Conservation (phyloP, 1,140 invertebrate species). For the Prorops nasuta region DNA sequence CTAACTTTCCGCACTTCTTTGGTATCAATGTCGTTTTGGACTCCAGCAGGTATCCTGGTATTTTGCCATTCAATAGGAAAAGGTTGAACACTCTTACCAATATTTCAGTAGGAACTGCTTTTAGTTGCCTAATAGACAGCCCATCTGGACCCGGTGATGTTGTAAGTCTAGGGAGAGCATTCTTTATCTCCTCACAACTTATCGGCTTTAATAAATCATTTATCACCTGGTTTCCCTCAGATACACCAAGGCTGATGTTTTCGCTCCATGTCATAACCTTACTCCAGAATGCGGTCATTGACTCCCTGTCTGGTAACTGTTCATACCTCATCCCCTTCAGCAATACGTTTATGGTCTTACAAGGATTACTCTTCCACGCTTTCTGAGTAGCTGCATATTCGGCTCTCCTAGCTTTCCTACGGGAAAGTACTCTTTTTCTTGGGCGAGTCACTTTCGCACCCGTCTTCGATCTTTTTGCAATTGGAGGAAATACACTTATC, state of each 20-base stretch:
- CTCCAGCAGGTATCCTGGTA: slow-evolving; percentile 1
- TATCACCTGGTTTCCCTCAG: background rate
- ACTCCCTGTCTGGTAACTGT: background rate
- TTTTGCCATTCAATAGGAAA: background rate
- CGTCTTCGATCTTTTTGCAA: no score
- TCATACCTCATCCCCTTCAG: background rate
- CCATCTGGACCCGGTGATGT: slow-evolving; percentile 19
- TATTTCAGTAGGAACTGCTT: background rate
- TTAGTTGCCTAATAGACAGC: background rate
- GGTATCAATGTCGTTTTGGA: slow-evolving; percentile 25
- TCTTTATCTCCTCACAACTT: background rate
- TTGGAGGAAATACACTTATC: background rate
- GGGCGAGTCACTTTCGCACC: background rate
- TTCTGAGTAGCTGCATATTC: background rate
- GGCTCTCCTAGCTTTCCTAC: background rate
- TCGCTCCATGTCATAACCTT: background rate
- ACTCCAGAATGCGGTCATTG: slow-evolving; percentile 8
- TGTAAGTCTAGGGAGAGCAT: background rate
- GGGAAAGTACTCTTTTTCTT: background rate
- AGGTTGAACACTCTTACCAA: slow-evolving; percentile 8
- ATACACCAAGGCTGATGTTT: background rate
- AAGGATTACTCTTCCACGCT: background rate
- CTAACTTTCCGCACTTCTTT: slow-evolving; percentile 26
- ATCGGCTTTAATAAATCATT: slow-evolving; percentile 1
- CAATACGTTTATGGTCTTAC: background rate